A percentile compares a stretch with the other conserved stretches of the same genome.
Conservation (phyloP, 1,140 invertebrate genomes). For the Phymorhynchus buccinoides region DNA sequence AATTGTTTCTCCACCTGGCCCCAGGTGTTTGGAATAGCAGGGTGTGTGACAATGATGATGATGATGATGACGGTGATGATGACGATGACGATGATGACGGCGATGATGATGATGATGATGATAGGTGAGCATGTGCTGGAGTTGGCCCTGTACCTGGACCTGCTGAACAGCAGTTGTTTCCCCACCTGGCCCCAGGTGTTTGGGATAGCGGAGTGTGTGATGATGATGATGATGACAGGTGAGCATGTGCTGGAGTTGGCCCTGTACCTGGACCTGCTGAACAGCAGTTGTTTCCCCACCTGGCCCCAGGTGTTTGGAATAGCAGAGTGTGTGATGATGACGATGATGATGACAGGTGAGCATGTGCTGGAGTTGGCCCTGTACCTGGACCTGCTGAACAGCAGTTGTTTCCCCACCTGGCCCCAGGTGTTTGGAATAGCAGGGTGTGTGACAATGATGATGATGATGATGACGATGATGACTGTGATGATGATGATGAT, state of each 20-base stretch:
- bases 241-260: slow-evolving; percentile 72
- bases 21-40: slow-evolving; percentile 72
- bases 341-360: too few relatives aligned
- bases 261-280: slow-evolving; percentile 73
- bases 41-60: too few relatives aligned
- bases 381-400: slow-evolving; percentile 72
- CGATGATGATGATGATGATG: too few relatives aligned
- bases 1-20: slow-evolving; percentile 68
- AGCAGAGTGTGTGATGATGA: slow-evolving; percentile 71
- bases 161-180: slow-evolving; percentile 70
- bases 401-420: slow-evolving; percentile 69
- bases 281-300: slow-evolving; percentile 67
- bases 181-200: slow-evolving; percentile 71
- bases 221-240: too few relatives aligned
- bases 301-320: slow-evolving; percentile 72
- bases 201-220: slow-evolving; percentile 71
- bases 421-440: slow-evolving; percentile 73
- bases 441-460: too few relatives aligned
- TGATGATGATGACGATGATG: too few relatives aligned
- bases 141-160: slow-evolving; percentile 73
- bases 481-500: too few relatives aligned
- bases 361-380: slow-evolving; percentile 73
- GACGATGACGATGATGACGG: too few relatives aligned
- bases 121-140: slow-evolving; percentile 72
- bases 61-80: too few relatives aligned